Percentiles rank a stretch among this genome's conserved stretches.
Conservation (phyloP, 2,113 vertebrate genomes). For the Lasiurus borealis region DNA sequence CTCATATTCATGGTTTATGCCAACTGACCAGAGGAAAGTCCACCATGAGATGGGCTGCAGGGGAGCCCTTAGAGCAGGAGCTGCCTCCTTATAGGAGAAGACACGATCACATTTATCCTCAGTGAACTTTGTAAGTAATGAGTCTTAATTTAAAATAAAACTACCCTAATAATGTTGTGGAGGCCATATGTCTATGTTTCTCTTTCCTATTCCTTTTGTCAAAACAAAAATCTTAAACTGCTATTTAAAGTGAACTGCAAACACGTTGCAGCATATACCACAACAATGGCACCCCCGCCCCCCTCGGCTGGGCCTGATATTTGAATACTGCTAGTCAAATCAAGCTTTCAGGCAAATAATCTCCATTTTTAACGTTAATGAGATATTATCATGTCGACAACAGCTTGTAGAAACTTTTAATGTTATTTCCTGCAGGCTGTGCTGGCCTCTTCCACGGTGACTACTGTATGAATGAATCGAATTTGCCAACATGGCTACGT, state of each 20-base stretch:
- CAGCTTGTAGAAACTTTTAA: constrained; percentile 91
- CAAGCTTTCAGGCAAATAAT: constrained; percentile 91
- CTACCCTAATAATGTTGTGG: constrained; percentile 85
- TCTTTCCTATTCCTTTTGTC: constrained; percentile 84
- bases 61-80: constrained; percentile 81
- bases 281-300: constrained; percentile 80
- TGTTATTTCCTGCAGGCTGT: constrained; percentile 90
- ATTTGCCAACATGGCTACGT: constrained; percentile 91
- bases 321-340: constrained; percentile 91
- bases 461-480: constrained; percentile 89
- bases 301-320: constrained; percentile 86
- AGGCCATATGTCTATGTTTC: constrained; percentile 82
- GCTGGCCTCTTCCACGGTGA: constrained; percentile 90
- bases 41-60: constrained; percentile 48
- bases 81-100: constrained; percentile 76
- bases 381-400: constrained; percentile 90
- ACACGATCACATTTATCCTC: constrained; percentile 80
- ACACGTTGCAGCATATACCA: constrained; percentile 84
- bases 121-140: constrained; percentile 84
- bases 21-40: constrained; percentile 80
- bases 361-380: constrained; percentile 91
- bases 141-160: constrained; percentile 86
- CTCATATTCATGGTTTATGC: constrained; percentile 81
- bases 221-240: constrained; percentile 87
- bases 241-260: constrained; percentile 87